Base-by-base conservation (phyloP, 2,113 vertebrate species). In the Raja brachyura region DNA sequence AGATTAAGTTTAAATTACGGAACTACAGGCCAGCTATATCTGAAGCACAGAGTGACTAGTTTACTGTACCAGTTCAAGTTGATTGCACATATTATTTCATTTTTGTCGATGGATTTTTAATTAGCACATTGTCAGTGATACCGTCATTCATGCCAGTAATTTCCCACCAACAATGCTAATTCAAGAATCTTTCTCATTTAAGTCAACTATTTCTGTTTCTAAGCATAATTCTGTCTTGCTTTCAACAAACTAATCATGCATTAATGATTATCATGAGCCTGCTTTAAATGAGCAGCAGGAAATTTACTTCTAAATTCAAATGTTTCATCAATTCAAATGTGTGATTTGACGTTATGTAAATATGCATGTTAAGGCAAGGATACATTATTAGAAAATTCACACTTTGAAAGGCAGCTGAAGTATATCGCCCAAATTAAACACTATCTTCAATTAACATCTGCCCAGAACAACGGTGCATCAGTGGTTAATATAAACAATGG, bases 171-270 rank as follows among this genome's bases (percentile, higher is more conserved):
- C 78, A 81, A 54, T 16, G 13, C 13, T 31, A 66, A 88, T 66
- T 66, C 14, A 88, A 56, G 20, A 4, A 63, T 63, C 8, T 63
- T 14, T 66, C 61, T 88, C 59, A n/a, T 88, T 61, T 88, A 61
- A 88, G 85, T 88, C 61, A 88, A 88, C 20, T 59, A 86, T 59
- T 31, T 86, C 83, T 88, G n/a, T 33, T 28, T 88, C 85, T 31
- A 61, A 63, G n/a, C 61, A 66, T 88, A 61, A 88, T 66, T 88
- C 85, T 33, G 10, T 18, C 85, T 33, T 88, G 61, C 18, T 88
- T 66, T 31, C 13, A 66, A 31, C 59, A 88, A 61, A n/a, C 61
- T 88, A 88, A 88, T 88, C 85, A 88, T 31, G 85, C 13, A 18
- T 31, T n/a, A 66, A 88, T 61, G 5, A 88, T 66, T 63, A n/a